Base-by-base conservation (phyloP, 2,113 vertebrate species). In the Platanista minor region DNA sequence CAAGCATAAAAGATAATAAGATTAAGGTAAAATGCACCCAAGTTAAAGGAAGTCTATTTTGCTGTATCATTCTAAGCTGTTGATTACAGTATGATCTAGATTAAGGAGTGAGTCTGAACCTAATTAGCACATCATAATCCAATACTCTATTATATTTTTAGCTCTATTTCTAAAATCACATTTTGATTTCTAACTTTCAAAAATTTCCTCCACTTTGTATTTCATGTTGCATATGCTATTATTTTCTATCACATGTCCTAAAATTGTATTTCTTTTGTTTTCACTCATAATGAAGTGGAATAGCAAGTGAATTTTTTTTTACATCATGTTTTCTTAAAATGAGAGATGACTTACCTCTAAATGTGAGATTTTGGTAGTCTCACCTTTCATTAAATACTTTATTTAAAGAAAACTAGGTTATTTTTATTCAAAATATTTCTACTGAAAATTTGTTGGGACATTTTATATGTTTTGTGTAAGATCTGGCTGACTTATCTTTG, bases 281-380 rank as follows among this genome's bases (percentile, higher is more conserved):
- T 94, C 49, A 75, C 14, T 80, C 18, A 94, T 52, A 66, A 69
- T 64, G 15, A 95, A 77, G 33, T 23, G 61, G 66, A 52, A 61
- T 75, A 49, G 39, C 4, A 49, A 72, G n/a, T 46, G 1, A 18
- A 49, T 0, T 3, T 23, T 31, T 29, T 74, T n/a, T n/a, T 2
- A 15, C 72, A 59, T 52, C 10, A 77, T 49, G 46, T 33, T 77
- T 77, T 77, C 17, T 83, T 83, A 83, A 87, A 95, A 66, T 33
- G 8, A 64, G 90, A 80, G 27, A 46, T 29, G 86, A 33, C 1
- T 61, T 81, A n/a, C 8, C 74, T 57, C 29, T 95, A 57, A 92
- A 90, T 46, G 36, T 93, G 31, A 77, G 15, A 93, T 31, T 95
- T 85, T 81, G 7, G 49, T 84, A 74, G 9, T 39, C 14, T 33